phyloP scores from a whole-genome alignment of 2,113 vertebrate genomes.

The Pimephales promelas region DNA sequence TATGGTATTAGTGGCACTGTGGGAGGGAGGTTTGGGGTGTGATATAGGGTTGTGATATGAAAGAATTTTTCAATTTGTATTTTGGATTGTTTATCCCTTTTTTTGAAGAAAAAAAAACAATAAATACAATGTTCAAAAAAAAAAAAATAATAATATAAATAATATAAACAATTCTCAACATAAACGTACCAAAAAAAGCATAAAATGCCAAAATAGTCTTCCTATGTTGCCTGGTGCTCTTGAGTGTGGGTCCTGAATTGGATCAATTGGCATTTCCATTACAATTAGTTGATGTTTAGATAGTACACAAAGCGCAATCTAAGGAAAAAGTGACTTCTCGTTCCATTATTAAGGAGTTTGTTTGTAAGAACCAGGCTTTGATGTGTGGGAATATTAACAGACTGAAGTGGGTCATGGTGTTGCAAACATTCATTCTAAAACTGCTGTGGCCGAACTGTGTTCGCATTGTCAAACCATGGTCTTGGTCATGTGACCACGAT shows the following conservation, averaged over 20 bases:
- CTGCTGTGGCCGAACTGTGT: not conserved
- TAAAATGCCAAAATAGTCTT: not conserved
- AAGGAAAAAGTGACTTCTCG: constrained; percentile 19
- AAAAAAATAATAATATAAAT: too few relatives aligned
- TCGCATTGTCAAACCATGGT: not conserved
- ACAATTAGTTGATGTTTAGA: constrained; percentile 23
- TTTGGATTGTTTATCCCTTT: too few relatives aligned
- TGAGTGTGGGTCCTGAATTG: not conserved
- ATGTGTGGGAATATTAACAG: not conserved
- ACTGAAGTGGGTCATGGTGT: not conserved
- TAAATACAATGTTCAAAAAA: too few relatives aligned
- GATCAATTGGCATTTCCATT: constrained; percentile 40
- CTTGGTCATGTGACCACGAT: not conserved
- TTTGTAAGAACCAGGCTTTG: constrained; percentile 7
- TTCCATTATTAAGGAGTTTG: constrained; percentile 24
- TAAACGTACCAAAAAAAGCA: not conserved
- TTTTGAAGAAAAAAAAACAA: too few relatives aligned
- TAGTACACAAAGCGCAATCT: not conserved
- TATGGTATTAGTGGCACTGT: too few relatives aligned
- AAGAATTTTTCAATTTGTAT: too few relatives aligned
- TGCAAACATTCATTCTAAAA: not conserved
- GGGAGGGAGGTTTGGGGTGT: too few relatives aligned
- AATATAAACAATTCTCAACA: not conserved
- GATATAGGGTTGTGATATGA: too few relatives aligned
- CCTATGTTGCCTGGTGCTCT: not conserved